Evolutionary conservation across 2,888 invertebrate genomes (phyloP).

Genomic region (Tricholauxania praeusta): DNA sequence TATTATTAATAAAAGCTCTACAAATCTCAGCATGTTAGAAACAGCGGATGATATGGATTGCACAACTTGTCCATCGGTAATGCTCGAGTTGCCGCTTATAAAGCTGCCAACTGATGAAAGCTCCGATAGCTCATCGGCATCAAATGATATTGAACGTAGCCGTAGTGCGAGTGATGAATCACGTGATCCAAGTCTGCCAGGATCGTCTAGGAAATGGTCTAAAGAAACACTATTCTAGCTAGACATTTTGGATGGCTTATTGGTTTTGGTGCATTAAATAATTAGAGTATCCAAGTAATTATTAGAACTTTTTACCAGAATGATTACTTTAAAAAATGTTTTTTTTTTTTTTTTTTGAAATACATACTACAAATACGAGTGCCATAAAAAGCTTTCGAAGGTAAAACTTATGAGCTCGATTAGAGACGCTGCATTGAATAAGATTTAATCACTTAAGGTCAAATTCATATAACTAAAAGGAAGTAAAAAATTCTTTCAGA

Average conservation of each 20-base stretch:
- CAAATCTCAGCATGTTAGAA: constrained; percentile 47
- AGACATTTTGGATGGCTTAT: constrained; percentile 48
- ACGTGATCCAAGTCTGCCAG: constrained; percentile 66
- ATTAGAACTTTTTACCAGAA: constrained; percentile 4
- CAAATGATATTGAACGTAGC: constrained; percentile 45
- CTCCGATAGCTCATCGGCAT: constrained; percentile 47
- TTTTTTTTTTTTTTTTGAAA: background rate
- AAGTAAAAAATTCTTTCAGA: too few relatives aligned
- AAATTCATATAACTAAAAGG: too few relatives aligned
- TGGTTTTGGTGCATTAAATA: background rate
- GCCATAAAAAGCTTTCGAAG: too few relatives aligned
- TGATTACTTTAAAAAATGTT: background rate
- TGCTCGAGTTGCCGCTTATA: constrained; percentile 67
- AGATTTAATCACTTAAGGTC: too few relatives aligned
- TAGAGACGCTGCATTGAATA: too few relatives aligned
- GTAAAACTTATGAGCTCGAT: too few relatives aligned
- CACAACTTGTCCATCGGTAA: constrained; percentile 60
- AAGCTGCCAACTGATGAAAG: constrained; percentile 61
- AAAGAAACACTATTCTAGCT: constrained; percentile 84
- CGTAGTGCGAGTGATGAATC: constrained; percentile 55
- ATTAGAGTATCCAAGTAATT: background rate
- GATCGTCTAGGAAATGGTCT: constrained; percentile 72
- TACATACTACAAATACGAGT: too few relatives aligned
- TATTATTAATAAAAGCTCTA: constrained; percentile 50
- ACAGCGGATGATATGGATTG: constrained; percentile 30